Percentiles rank a stretch among this genome's conserved stretches.
Evolutionary conservation across 1,140 invertebrate genomes (phyloP).

Genomic region (Drosophila mojavensis): DNA sequence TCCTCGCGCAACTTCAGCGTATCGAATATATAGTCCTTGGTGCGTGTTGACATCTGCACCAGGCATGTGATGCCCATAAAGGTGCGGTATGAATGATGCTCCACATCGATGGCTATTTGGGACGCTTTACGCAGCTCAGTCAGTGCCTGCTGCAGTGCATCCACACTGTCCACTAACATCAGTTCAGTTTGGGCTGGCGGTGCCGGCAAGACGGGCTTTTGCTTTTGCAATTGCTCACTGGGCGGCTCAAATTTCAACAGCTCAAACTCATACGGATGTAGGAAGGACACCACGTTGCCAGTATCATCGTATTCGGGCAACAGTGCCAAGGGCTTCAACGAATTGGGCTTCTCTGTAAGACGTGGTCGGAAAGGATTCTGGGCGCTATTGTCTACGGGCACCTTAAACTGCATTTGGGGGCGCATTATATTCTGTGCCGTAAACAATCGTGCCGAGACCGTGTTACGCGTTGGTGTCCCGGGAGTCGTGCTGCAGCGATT

Average conservation of each 20-base stretch:
- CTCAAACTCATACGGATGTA: conserved; percentile 96
- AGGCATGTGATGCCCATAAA: conserved; percentile 96
- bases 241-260: conserved; percentile 88
- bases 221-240: conserved; percentile 84
- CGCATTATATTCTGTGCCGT: conserved; percentile 90
- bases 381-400: conserved; percentile 92
- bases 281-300: conserved; percentile 87
- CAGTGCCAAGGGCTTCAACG: conserved; percentile 91
- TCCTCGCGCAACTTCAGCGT: conserved; percentile 92
- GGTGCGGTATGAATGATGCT: conserved; percentile 93
- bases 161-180: conserved; percentile 88
- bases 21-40: conserved; percentile 96
- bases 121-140: conserved; percentile 87
- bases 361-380: conserved; percentile 91
- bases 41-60: conserved; percentile 96
- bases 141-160: conserved; percentile 88
- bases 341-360: conserved; percentile 95
- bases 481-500: conserved; percentile 45
- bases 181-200: conserved; percentile 88
- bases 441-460: conserved; percentile 85
- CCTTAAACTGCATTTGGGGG: conserved; percentile 93
- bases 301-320: conserved; percentile 88
- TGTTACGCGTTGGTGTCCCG: conserved; percentile 24
- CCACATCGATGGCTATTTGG: conserved; percentile 94
- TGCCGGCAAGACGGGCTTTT: conserved; percentile 81